Conservation (phyloP, 2,113 vertebrate species). For the Prunella fulvescens region DNA sequence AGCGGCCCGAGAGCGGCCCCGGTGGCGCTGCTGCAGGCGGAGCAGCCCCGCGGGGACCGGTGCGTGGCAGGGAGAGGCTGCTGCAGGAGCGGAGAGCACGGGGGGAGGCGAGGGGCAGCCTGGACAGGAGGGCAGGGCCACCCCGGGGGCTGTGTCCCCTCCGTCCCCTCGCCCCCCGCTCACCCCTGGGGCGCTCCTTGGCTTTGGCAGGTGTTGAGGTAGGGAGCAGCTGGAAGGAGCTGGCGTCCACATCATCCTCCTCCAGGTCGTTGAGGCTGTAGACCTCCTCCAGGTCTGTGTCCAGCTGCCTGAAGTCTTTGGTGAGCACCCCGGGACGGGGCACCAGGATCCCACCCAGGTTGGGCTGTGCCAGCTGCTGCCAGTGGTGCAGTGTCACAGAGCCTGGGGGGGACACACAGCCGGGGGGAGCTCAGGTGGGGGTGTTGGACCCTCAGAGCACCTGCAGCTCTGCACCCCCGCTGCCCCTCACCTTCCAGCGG, state of each 20-base stretch:
- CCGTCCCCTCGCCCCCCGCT: not conserved
- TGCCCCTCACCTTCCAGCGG: conserved; percentile 80
- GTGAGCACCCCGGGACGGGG: conserved; percentile 81
- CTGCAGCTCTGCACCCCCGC: not conserved
- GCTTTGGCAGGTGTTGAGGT: conserved; percentile 51
- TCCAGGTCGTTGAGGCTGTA: conserved; percentile 86
- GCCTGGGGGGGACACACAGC: conserved; percentile 49
- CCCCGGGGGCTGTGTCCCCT: rapidly evolving
- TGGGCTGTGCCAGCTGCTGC: conserved; percentile 85
- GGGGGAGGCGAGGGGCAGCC: not conserved
- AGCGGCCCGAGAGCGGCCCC: not conserved
- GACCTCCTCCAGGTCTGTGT: conserved; percentile 80
- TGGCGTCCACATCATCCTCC: conserved; percentile 81
- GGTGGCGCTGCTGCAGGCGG: rapidly evolving
- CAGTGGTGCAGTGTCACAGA: conserved; percentile 85
- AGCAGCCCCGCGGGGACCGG: rapidly evolving
- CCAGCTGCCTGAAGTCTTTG: conserved; percentile 86
- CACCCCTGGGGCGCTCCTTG: conserved; percentile 71
- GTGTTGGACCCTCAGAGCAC: rapidly evolving
- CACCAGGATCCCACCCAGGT: conserved; percentile 80
- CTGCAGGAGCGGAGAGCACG: rapidly evolving
- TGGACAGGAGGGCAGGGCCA: not conserved
- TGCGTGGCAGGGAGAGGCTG: rapidly evolving
- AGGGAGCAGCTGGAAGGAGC: conserved; percentile 55
- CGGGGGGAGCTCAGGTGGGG: not conserved